Conservation (phyloP, 1,140 invertebrate species). For the Dreissena rostriformis region DNA sequence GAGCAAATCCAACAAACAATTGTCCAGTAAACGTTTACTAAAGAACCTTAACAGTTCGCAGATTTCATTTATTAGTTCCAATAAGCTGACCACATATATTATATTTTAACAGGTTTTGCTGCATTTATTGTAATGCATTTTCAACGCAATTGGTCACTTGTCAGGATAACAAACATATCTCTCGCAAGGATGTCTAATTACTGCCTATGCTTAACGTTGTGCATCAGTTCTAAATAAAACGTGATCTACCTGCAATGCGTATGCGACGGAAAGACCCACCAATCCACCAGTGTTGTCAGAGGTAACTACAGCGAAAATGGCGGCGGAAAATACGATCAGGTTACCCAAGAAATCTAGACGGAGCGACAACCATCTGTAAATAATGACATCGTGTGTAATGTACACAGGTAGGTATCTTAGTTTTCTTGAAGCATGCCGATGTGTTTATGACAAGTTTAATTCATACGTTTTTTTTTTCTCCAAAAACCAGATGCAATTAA, state of each 20-base stretch:
- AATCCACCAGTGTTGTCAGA: constrained; percentile 77
- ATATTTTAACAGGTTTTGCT: too few relatives aligned
- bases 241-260: constrained; percentile 79
- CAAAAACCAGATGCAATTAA: too few relatives aligned
- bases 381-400: not conserved
- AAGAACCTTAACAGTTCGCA: too few relatives aligned
- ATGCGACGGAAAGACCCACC: constrained; percentile 81
- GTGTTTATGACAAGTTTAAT: not conserved
- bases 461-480: too few relatives aligned
- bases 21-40: not conserved
- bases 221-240: too few relatives aligned
- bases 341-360: constrained; percentile 91
- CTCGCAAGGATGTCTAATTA: too few relatives aligned
- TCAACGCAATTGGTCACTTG: too few relatives aligned
- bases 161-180: too few relatives aligned
- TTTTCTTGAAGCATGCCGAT: not conserved
- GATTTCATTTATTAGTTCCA: too few relatives aligned
- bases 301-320: constrained; percentile 82
- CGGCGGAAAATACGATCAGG: constrained; percentile 82
- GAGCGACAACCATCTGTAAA: constrained; percentile 93
- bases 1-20: not conserved
- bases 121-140: too few relatives aligned
- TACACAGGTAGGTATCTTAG: not conserved
- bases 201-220: too few relatives aligned
- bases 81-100: too few relatives aligned